Percentiles rank a stretch among this genome's conserved stretches.
Evolutionary conservation across 2,888 invertebrate genomes (phyloP).

Genomic region (Dascillus cervinus): DNA sequence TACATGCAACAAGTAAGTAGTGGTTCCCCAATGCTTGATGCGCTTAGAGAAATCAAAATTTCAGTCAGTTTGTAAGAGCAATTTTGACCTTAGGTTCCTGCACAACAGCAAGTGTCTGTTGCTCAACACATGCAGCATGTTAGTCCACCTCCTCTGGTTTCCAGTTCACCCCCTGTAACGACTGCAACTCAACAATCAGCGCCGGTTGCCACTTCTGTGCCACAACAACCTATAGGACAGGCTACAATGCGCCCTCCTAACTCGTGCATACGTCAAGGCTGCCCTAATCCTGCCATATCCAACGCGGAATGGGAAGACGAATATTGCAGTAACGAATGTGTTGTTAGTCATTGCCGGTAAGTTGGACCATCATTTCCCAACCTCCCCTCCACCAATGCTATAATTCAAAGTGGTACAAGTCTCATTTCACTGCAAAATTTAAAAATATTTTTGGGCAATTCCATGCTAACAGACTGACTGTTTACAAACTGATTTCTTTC

Average conservation of each 20-base stretch:
- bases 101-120: conserved; percentile 35
- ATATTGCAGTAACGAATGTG: conserved; percentile 95
- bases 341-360: conserved; percentile 89
- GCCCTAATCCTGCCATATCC: conserved; percentile 82
- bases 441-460: too few relatives aligned
- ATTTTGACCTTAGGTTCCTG: conserved; percentile 13
- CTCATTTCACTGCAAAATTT: too few relatives aligned
- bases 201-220: conserved; percentile 43
- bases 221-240: conserved; percentile 40
- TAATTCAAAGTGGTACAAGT: too few relatives aligned
- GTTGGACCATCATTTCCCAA: too few relatives aligned
- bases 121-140: conserved; percentile 36
- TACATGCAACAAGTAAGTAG: conserved; percentile 43
- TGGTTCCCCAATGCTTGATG: background rate
- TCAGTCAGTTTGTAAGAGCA: too few relatives aligned
- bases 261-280: conserved; percentile 82
- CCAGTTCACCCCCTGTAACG: conserved; percentile 48
- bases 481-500: background rate
- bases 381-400: too few relatives aligned
- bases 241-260: conserved; percentile 38
- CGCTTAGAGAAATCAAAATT: background rate
- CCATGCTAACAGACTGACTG: too few relatives aligned
- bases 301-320: conserved; percentile 95
- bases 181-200: conserved; percentile 44
- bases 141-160: conserved; percentile 46